A percentile compares a stretch with the other conserved stretches of the same genome.
phyloP scores from a whole-genome alignment of 2,797 vertebrate genomes.

The Rhadinocentrus ornatus region DNA sequence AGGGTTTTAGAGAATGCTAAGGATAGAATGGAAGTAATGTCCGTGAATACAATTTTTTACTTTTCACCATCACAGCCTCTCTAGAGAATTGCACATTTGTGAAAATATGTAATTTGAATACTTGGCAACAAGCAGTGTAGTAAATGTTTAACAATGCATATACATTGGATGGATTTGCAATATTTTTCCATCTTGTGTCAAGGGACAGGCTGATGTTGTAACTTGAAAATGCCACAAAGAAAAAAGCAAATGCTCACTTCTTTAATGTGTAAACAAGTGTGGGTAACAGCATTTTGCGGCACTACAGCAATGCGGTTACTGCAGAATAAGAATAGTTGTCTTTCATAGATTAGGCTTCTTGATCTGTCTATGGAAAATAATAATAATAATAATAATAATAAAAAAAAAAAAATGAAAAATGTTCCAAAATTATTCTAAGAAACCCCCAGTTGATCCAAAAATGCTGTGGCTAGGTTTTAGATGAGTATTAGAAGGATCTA shows the following conservation, averaged over 20 bases:
- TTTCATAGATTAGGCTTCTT: too few species aligned
- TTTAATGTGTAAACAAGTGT: slow-evolving; percentile 1
- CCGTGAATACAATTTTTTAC: slow-evolving; percentile 46
- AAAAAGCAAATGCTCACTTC: background rate
- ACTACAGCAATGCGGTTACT: background rate
- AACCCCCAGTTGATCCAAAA: too few species aligned
- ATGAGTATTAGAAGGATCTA: too few species aligned
- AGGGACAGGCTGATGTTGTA: background rate
- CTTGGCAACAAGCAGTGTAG: slow-evolving; percentile 40
- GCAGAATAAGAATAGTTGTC: background rate
- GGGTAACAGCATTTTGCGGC: background rate
- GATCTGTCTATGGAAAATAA: too few species aligned
- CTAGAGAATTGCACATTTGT: slow-evolving; percentile 57
- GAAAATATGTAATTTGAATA: slow-evolving; percentile 71
- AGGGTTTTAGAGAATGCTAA: slow-evolving; percentile 50
- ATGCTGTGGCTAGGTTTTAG: too few species aligned
- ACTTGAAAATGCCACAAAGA: slow-evolving; percentile 29
- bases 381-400: too few species aligned
- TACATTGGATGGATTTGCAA: slow-evolving; percentile 34
- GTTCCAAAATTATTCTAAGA: too few species aligned
- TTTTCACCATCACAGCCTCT: slow-evolving; percentile 64
- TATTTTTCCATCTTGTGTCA: slow-evolving; percentile 32
- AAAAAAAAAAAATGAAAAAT: too few species aligned
- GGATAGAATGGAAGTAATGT: slow-evolving; percentile 48
- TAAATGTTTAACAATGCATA: slow-evolving; percentile 52